These are phyloP conservation scores for Phrynosoma blainvillii DNA, from an alignment of 2,113 vertebrate genomes.

Conservation along the genomic window DNA sequence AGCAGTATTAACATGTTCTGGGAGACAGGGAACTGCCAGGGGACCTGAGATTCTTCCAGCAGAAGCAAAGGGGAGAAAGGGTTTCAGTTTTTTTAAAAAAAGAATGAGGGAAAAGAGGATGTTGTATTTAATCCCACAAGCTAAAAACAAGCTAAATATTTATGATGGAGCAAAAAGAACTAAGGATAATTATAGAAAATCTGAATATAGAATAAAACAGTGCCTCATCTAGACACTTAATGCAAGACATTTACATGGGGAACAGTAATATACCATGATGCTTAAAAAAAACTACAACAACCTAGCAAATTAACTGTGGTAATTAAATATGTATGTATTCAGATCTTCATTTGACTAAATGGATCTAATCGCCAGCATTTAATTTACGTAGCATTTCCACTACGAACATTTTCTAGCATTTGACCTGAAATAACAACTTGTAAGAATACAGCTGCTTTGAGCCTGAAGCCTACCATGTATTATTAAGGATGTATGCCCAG, in stretches of 20 bases:
- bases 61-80: conserved; percentile 68
- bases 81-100: conserved; percentile 60
- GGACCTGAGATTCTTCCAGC: conserved; percentile 65
- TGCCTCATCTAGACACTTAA: conserved; percentile 72
- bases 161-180: conserved; percentile 68
- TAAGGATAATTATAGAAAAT: conserved; percentile 69
- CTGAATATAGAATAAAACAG: conserved; percentile 69
- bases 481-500: not conserved
- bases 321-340: not conserved
- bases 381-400: conserved; percentile 6
- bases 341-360: conserved; percentile 1
- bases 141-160: conserved; percentile 75
- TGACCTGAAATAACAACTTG: not conserved
- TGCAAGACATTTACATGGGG: conserved; percentile 47
- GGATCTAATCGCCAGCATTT: not conserved
- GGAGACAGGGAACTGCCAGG: conserved; percentile 66
- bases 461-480: not conserved
- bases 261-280: conserved; percentile 1
- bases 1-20: conserved; percentile 73
- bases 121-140: conserved; percentile 70
- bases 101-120: conserved; percentile 38
- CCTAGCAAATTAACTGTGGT: conserved; percentile 60
- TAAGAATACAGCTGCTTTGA: not conserved
- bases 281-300: conserved; percentile 25
- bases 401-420: not conserved